These are phyloP conservation scores for Ochotona princeps DNA, from an alignment of 2,113 vertebrate genomes.

Conservation along the genomic window DNA sequence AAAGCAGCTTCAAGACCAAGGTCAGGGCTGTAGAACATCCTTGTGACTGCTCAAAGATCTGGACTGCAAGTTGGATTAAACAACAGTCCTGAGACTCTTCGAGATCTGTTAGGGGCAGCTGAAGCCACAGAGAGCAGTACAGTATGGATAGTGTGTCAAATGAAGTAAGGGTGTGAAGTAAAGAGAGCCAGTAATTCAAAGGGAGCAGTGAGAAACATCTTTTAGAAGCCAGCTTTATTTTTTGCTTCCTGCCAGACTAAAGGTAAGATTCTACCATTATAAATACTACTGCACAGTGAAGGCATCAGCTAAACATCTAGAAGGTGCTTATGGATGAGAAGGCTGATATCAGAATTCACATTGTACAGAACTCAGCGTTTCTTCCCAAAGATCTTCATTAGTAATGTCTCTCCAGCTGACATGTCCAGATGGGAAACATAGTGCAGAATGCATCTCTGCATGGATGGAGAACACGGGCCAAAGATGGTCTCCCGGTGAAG, in stretches of 20 bases:
- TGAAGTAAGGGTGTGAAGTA: neutral
- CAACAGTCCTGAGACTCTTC: neutral
- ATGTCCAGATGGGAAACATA: too few species aligned
- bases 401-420: neutral
- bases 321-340: neutral
- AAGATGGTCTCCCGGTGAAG: too few species aligned
- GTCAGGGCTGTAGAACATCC: neutral
- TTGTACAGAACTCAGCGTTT: neutral
- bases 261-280: neutral
- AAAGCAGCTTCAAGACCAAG: neutral
- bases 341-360: neutral
- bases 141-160: neutral
- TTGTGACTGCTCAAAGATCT: neutral
- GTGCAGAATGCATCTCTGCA: too few species aligned
- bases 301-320: neutral
- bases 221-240: neutral
- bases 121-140: neutral
- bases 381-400: conserved; percentile 19
- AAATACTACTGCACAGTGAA: neutral
- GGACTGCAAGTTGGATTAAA: neutral
- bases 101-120: neutral
- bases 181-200: neutral
- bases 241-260: neutral
- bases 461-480: too few species aligned
- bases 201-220: neutral